phyloP scores from a whole-genome alignment of 2,797 vertebrate genomes.

The Pseudopleuronectes americanus region DNA sequence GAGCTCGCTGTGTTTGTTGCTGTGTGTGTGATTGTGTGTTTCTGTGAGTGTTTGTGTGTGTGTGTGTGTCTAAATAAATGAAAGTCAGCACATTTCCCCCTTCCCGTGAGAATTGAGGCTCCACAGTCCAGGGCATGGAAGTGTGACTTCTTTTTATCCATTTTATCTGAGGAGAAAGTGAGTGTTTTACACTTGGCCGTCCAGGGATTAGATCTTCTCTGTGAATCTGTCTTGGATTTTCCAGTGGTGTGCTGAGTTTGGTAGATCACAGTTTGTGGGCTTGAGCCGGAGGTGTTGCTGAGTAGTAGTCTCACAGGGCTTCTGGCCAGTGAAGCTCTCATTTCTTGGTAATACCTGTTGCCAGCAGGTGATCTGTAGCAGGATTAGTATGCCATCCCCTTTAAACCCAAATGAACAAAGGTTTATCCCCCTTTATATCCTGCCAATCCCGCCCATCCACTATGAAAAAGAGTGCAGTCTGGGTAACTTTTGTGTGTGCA shows the following conservation, averaged over 20 bases:
- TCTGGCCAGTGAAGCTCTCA: too few relatives aligned
- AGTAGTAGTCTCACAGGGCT: too few relatives aligned
- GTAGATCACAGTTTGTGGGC: not conserved
- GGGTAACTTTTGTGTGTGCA: too few relatives aligned
- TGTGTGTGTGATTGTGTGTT: slow-evolving; percentile 22
- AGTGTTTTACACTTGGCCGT: not conserved
- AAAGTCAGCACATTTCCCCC: slow-evolving; percentile 48
- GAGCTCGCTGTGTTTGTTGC: slow-evolving; percentile 44
- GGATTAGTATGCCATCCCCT: too few relatives aligned
- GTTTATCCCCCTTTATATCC: too few relatives aligned
- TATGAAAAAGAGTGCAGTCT: too few relatives aligned
- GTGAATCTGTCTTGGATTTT: slow-evolving; percentile 12
- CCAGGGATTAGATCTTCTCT: not conserved
- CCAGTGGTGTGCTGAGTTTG: not conserved
- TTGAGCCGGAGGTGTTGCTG: not conserved
- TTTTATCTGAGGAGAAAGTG: slow-evolving; percentile 14
- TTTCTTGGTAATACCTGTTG: too few relatives aligned
- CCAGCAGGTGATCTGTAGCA: too few relatives aligned
- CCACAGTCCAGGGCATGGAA: slow-evolving; percentile 19
- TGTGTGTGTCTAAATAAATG: slow-evolving; percentile 15
- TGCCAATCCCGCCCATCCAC: too few relatives aligned
- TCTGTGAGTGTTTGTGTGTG: not conserved
- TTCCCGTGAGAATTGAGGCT: slow-evolving; percentile 24
- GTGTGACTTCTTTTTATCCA: slow-evolving; percentile 6
- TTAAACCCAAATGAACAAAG: too few relatives aligned